Percentiles rank a stretch among this genome's conserved stretches.
Evolutionary conservation across 2,888 invertebrate genomes (phyloP).

Genomic region (Oegoconia quadripuncta): DNA sequence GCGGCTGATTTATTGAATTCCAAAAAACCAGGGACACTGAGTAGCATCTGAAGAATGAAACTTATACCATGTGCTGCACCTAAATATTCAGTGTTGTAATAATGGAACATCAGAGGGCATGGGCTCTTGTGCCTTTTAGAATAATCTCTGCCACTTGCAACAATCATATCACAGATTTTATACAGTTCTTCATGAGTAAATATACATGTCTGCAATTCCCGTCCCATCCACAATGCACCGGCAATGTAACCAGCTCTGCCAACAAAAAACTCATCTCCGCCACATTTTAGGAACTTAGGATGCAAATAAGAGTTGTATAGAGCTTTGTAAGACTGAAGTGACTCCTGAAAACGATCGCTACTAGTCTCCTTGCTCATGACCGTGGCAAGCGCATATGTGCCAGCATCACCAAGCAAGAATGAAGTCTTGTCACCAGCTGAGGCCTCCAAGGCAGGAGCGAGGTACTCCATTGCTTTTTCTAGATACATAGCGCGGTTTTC

Average conservation of each 20-base stretch:
- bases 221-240: constrained; percentile 85
- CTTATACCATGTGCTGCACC: constrained; percentile 82
- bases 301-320: constrained; percentile 52
- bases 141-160: constrained; percentile 86
- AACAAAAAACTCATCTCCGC: constrained; percentile 91
- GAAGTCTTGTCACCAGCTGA: constrained; percentile 81
- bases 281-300: constrained; percentile 79
- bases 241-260: constrained; percentile 91
- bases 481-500: constrained; percentile 68
- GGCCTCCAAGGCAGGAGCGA: constrained; percentile 80
- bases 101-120: constrained; percentile 88
- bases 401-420: constrained; percentile 89
- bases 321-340: constrained; percentile 56
- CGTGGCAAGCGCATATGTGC: constrained; percentile 86
- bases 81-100: constrained; percentile 85
- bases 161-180: constrained; percentile 83
- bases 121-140: constrained; percentile 75
- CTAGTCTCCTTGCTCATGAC: constrained; percentile 78
- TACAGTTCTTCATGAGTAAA: constrained; percentile 70
- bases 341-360: constrained; percentile 48
- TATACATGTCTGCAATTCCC: constrained; percentile 68
- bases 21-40: constrained; percentile 74
- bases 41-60: constrained; percentile 78
- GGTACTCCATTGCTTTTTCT: constrained; percentile 80
- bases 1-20: constrained; percentile 72